These are phyloP conservation scores for Ctenomys sociabilis DNA, from an alignment of 2,113 vertebrate species.

Conservation along the genomic window DNA sequence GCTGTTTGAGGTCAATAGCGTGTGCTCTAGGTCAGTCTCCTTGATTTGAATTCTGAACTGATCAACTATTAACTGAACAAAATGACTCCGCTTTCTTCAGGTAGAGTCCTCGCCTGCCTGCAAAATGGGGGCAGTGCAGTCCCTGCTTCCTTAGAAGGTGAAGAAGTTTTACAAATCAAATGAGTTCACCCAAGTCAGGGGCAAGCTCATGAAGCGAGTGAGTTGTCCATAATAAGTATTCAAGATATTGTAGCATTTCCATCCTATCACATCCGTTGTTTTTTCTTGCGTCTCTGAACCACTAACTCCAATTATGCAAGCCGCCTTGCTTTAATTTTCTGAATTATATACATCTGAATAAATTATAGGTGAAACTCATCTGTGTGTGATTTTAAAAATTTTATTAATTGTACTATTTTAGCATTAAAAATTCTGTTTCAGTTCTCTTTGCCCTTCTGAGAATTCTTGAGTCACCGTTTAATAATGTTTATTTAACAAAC, in stretches of 20 bases:
- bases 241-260: background rate
- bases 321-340: background rate
- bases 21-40: background rate
- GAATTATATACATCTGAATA: background rate
- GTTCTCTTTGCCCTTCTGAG: background rate
- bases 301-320: background rate
- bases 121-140: background rate
- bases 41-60: slow-evolving; percentile 18
- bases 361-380: background rate
- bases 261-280: background rate
- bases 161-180: background rate
- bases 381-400: background rate
- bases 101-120: background rate
- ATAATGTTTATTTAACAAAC: background rate
- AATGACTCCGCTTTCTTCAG: background rate
- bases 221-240: background rate
- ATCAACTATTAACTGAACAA: background rate
- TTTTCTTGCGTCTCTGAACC: background rate
- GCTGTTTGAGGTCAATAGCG: background rate
- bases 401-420: background rate
- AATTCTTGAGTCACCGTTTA: background rate
- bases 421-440: background rate
- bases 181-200: background rate
- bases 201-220: background rate
- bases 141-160: background rate